Conservation (phyloP, 1,140 invertebrate species). For the Ips typographus region DNA sequence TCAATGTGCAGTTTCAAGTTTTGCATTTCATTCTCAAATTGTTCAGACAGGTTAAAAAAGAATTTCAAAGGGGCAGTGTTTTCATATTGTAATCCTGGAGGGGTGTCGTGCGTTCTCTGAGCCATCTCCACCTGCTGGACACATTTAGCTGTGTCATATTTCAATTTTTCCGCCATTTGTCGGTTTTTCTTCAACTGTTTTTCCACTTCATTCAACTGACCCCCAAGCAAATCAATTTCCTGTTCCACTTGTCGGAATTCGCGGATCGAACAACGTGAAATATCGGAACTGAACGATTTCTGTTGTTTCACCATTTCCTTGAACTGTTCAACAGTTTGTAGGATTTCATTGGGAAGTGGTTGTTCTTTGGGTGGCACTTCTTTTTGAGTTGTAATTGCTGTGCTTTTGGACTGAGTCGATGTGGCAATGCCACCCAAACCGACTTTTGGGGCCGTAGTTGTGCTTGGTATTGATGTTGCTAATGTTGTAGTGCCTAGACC, state of each 20-base stretch:
- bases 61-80: conserved; percentile 73
- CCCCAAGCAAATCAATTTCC: conserved; percentile 49
- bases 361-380: conserved; percentile 69
- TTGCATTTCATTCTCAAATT: conserved; percentile 72
- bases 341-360: conserved; percentile 68
- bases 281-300: conserved; percentile 76
- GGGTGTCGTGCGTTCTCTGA: conserved; percentile 76
- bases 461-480: conserved; percentile 37
- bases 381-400: conserved; percentile 54
- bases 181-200: conserved; percentile 64
- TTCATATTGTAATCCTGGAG: conserved; percentile 74
- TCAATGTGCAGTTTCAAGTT: conserved; percentile 71
- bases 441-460: conserved; percentile 49
- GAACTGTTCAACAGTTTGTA: conserved; percentile 56
- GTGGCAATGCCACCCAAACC: conserved; percentile 69
- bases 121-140: conserved; percentile 77
- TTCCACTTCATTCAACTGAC: conserved; percentile 55
- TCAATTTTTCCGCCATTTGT: conserved; percentile 68
- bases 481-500: conserved; percentile 38
- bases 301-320: conserved; percentile 83
- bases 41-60: conserved; percentile 69
- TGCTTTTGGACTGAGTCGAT: conserved; percentile 56
- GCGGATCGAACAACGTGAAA: conserved; percentile 61
- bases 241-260: conserved; percentile 47
- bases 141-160: conserved; percentile 71